Base-by-base conservation (phyloP, 2,113 vertebrate genomes). In the Candoia aspera region DNA sequence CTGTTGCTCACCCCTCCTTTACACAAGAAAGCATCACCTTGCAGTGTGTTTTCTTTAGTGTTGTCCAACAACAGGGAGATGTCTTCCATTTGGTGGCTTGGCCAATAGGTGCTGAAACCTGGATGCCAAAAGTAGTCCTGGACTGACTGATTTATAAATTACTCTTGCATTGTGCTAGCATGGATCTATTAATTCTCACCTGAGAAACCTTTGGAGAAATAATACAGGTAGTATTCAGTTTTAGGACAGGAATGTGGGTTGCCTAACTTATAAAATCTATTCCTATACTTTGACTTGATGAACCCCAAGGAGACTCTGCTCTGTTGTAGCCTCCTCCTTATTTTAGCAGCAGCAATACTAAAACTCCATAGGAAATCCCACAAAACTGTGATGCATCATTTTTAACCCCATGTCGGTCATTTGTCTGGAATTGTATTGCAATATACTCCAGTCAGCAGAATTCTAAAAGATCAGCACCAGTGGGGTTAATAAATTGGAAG, bases 321-420 rank as follows among this genome's bases (percentile, higher is more conserved):
- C n/a, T 94, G 57, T 29, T 33, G 57, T 37, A 94, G 83, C 54
- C 58, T 91, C 0, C 24, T 94, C 58, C 90, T 90, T 92, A 90
- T 26, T 93, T 93, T 91, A 94, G 58, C 92, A 88, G 42, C 64
- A 93, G 46, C 58, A 92, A 90, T 95, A 68, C 93, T 94, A 17
- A 91, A 85, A 9, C 64, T 95, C 92, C 90, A 92, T 93, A 54
- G 94, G 87, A 95, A 96, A 58, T 91, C 29, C 17, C 93, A 91
- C 12, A 93, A 87, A 91, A 57, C 4, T 60, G 53, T 88, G 55
- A 79, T 68, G 92, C 0, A 55, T 84, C 79, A 23, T 92, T 94
- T 42, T 68, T 91, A 85, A 55, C 87, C 89, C 42, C 90, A 17
- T 33, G 88, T 92, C 93, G 95, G 85, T 93, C 64, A 79, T 90